Percentiles rank a stretch among this genome's conserved stretches.
Evolutionary conservation across 92 coral and sea anemone species (phyloP).

Genomic region (Umimayanthus kanabou): DNA sequence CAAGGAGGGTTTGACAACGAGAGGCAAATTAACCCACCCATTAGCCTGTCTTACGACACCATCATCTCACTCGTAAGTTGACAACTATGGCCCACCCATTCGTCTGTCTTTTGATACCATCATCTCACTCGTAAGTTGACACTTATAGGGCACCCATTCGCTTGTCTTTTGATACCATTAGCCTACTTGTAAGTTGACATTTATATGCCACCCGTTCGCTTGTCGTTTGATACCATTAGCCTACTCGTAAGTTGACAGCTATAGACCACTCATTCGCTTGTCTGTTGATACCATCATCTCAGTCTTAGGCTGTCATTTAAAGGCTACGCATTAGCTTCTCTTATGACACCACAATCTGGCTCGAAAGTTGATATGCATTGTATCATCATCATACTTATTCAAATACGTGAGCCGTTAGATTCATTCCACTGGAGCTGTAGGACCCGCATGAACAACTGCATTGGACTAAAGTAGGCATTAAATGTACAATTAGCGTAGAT

Average conservation of each 20-base stretch:
- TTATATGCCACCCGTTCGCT: conserved; percentile 44
- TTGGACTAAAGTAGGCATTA: too few species aligned
- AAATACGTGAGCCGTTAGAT: too few species aligned
- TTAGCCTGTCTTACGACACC: conserved; percentile 78
- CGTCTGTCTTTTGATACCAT: conserved; percentile 72
- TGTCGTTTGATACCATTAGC: conserved; percentile 72
- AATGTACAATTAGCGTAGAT: too few species aligned
- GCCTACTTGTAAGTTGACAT: conserved; percentile 64
- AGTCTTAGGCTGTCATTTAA: too few species aligned
- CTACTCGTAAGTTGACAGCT: conserved; percentile 59
- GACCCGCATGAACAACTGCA: too few species aligned
- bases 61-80: conserved; percentile 75
- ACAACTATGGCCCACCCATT: conserved; percentile 40
- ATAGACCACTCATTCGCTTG: conserved; percentile 51
- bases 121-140: conserved; percentile 67
- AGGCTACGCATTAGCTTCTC: too few species aligned
- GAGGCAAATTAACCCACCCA: conserved; percentile 63
- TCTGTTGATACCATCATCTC: conserved; percentile 58
- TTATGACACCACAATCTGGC: too few species aligned
- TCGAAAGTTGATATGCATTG: too few species aligned
- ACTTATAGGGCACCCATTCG: conserved; percentile 44
- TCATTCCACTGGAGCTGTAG: too few species aligned
- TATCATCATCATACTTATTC: conserved; percentile 44
- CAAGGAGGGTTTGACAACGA: conserved; percentile 84
- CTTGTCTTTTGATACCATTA: conserved; percentile 71